A percentile compares a stretch with the other conserved stretches of the same genome.
Conservation (phyloP, 2,797 vertebrate species). For the Mionectes olivaceus region DNA sequence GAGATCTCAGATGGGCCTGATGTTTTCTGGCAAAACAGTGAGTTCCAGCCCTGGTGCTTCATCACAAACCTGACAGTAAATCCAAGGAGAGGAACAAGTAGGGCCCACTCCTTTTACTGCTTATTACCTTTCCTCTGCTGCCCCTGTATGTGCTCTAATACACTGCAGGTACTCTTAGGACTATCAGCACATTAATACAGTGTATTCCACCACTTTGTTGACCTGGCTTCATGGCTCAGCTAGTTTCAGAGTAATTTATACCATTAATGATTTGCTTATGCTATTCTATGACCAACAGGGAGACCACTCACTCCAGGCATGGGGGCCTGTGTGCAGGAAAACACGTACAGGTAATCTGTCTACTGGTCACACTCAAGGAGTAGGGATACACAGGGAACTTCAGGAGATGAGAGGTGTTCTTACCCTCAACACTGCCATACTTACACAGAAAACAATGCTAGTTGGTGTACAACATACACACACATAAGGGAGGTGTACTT, state of each 20-base stretch:
- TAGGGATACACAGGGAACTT: neutral
- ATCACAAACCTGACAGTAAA: conserved; percentile 1
- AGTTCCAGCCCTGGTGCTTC: neutral
- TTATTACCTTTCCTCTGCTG: neutral
- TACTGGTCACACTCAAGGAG: neutral
- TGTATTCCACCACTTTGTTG: neutral
- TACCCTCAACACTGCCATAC: neutral
- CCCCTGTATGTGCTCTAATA: neutral
- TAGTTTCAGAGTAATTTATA: neutral
- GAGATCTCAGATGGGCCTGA: neutral
- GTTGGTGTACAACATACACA: rapidly evolving
- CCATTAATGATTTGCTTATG: neutral
- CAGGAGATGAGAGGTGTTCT: neutral
- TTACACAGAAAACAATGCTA: neutral
- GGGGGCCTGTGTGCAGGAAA: neutral
- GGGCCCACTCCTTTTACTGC: neutral
- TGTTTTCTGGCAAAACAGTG: neutral
- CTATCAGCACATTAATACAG: neutral
- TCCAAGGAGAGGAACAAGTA: neutral
- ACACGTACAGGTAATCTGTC: neutral
- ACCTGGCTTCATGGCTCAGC: neutral
- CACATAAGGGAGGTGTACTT: neutral
- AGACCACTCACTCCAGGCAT: neutral
- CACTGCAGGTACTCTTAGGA: neutral
- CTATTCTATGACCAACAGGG: neutral